These are phyloP conservation scores for Cheiracanthium punctorium DNA, from an alignment of 2,888 invertebrate genomes.

Conservation along the genomic window DNA sequence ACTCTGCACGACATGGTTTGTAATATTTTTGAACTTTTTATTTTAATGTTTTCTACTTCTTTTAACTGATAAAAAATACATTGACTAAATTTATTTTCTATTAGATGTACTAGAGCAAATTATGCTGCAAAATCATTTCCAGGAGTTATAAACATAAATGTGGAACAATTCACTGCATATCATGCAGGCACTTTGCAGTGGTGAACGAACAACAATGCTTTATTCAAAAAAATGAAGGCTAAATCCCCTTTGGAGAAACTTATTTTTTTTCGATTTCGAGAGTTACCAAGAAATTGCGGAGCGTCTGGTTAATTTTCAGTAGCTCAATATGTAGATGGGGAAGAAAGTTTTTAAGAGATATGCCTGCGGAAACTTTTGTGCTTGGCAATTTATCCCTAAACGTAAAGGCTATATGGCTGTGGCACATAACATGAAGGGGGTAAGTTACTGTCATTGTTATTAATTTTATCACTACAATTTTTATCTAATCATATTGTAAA, in stretches of 20 bases:
- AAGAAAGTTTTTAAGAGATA: background rate
- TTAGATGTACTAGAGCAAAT: constrained; percentile 2
- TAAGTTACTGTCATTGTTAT: background rate
- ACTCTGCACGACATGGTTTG: background rate
- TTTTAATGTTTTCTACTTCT: too few species aligned
- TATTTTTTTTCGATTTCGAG: too few species aligned
- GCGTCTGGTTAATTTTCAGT: constrained; percentile 19
- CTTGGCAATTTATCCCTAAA: background rate
- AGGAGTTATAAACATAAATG: background rate
- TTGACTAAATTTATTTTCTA: too few species aligned
- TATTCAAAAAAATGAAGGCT: background rate
- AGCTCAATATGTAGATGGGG: background rate
- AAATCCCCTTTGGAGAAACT: background rate
- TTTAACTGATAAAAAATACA: background rate
- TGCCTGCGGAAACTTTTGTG: background rate
- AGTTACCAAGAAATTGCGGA: constrained; percentile 5
- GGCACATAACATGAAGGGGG: constrained; percentile 37
- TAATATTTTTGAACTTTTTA: too few species aligned
- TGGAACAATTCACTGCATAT: background rate
- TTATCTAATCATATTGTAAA: too few species aligned
- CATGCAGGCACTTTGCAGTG: background rate
- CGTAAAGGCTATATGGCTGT: constrained; percentile 23
- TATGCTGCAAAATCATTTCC: constrained; percentile 3
- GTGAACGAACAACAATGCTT: background rate
- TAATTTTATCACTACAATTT: background rate